A percentile compares a stretch with the other conserved stretches of the same genome.
These are phyloP conservation scores for Paracentrotus lividus DNA, from an alignment of 53 echinoderm and acorn worm genomes.

Conservation along the genomic window DNA sequence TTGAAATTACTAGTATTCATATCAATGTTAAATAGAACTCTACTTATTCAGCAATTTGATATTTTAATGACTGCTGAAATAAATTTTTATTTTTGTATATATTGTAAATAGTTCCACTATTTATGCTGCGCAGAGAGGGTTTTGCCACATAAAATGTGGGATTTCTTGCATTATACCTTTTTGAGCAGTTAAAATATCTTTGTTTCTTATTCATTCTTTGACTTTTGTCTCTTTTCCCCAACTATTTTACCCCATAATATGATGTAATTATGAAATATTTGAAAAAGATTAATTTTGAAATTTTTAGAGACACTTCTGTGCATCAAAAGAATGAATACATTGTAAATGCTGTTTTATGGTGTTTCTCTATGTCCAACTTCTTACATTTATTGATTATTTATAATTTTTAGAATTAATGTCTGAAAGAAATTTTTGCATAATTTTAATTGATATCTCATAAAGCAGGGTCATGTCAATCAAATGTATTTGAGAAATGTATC, in stretches of 20 bases:
- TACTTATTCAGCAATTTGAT: neutral
- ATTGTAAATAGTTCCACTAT: slow-evolving; percentile 69
- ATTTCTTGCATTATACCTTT: slow-evolving; percentile 22
- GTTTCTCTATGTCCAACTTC: too few species aligned
- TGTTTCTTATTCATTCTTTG: neutral
- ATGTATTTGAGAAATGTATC: too few species aligned
- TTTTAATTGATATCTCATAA: neutral
- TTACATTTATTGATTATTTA: neutral
- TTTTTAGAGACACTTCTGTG: too few species aligned
- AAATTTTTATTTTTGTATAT: slow-evolving; percentile 59
- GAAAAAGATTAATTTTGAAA: too few species aligned
- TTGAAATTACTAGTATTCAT: neutral
- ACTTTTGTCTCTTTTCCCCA: neutral
- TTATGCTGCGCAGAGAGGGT: slow-evolving; percentile 67
- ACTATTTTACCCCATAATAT: too few species aligned
- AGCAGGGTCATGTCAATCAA: neutral
- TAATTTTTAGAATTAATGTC: neutral
- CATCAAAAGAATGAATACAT: too few species aligned
- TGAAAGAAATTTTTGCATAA: neutral
- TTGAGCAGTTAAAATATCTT: neutral
- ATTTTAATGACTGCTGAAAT: neutral
- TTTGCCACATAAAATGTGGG: slow-evolving; percentile 69
- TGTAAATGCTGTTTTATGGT: neutral
- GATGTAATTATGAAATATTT: too few species aligned
- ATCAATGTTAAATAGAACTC: neutral